phyloP scores from a whole-genome alignment of 2,888 invertebrate species.

The Oscheius sp. region DNA sequence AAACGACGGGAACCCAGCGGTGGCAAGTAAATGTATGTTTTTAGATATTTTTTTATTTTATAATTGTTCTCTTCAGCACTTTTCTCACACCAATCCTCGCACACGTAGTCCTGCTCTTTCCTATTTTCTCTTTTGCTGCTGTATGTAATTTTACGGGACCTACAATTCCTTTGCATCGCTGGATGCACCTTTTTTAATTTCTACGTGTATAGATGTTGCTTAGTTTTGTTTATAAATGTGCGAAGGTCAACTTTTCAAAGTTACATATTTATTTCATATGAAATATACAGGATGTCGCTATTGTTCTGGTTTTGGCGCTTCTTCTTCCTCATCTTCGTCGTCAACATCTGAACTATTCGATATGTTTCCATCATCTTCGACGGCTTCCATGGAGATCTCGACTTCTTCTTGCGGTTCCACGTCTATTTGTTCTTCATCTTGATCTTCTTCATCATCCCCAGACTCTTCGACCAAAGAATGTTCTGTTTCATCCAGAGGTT shows the following conservation, averaged over 20 bases:
- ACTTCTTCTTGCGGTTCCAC: conserved; percentile 37
- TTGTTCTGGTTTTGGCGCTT: too few species aligned
- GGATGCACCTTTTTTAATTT: conserved; percentile 23
- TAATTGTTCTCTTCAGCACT: background rate
- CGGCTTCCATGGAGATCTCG: conserved; percentile 29
- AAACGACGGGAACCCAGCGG: conserved; percentile 65
- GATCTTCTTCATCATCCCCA: conserved; percentile 22
- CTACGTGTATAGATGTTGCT: conserved; percentile 33
- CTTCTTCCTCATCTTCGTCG: conserved; percentile 44
- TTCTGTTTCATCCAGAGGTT: conserved; percentile 38
- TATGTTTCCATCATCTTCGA: conserved; percentile 38
- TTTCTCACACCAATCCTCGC: conserved; percentile 5
- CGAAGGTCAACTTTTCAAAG: background rate
- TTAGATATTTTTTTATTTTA: background rate
- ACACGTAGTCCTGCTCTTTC: conserved; percentile 8
- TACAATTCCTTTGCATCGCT: conserved; percentile 23
- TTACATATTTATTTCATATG: background rate
- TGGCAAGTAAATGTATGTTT: conserved; percentile 8
- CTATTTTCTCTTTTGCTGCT: conserved; percentile 1
- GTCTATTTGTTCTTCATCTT: conserved; percentile 20
- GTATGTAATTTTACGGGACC: conserved; percentile 19
- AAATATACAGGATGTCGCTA: too few species aligned
- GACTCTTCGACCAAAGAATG: background rate
- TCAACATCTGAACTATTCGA: conserved; percentile 43
- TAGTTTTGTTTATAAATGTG: conserved; percentile 21